A percentile compares a stretch with the other conserved stretches of the same genome.
Conservation (phyloP, 2,888 invertebrate species). For the Acleris emargana region DNA sequence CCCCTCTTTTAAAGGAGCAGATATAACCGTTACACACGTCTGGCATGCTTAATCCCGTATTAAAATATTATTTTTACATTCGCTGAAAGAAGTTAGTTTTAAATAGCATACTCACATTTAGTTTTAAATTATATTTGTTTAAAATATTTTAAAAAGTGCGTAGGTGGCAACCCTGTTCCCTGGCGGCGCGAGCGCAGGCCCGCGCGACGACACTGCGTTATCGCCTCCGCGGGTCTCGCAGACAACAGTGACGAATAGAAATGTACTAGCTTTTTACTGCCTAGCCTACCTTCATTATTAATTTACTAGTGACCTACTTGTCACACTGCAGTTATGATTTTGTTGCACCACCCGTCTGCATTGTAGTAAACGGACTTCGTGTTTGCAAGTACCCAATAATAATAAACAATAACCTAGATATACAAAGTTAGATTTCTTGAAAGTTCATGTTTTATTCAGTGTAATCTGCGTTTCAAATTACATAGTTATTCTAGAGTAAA, state of each 20-base stretch:
- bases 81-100: too few relatives aligned
- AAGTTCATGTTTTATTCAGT: background rate
- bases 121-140: background rate
- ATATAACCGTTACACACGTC: constrained; percentile 13
- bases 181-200: constrained; percentile 55
- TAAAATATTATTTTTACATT: too few relatives aligned
- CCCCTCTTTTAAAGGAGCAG: constrained; percentile 16
- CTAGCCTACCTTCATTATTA: constrained; percentile 52
- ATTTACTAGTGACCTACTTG: constrained; percentile 54
- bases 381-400: constrained; percentile 1
- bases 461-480: too few relatives aligned
- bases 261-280: constrained; percentile 65
- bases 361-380: constrained; percentile 5
- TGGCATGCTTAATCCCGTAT: background rate
- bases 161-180: constrained; percentile 61
- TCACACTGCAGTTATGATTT: constrained; percentile 39
- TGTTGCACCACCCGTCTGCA: constrained; percentile 17
- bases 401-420: background rate
- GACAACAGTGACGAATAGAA: constrained; percentile 66
- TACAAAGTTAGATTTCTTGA: background rate
- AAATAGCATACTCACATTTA: background rate
- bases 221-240: constrained; percentile 68
- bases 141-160: background rate
- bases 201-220: constrained; percentile 71
- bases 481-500: constrained; percentile 41